Conservation (phyloP, 2,888 invertebrate genomes). For the Dione juno region DNA sequence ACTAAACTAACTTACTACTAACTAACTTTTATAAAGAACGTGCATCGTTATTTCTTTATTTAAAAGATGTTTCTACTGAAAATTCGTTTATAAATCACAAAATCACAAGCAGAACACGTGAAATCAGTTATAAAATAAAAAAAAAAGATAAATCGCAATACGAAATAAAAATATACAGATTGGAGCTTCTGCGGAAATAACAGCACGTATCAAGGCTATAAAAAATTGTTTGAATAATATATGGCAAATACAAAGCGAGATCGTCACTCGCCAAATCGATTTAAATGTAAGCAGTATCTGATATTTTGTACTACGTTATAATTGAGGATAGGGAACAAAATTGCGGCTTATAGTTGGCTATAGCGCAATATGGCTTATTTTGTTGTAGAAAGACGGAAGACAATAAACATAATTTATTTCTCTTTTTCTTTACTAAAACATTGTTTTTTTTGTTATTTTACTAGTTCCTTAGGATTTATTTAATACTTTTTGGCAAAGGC, state of each 20-base stretch:
- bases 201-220: conserved; percentile 46
- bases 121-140: conserved; percentile 13
- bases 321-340: conserved; percentile 5
- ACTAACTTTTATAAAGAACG: no score
- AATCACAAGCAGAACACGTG: conserved; percentile 4
- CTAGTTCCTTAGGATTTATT: neutral
- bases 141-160: conserved; percentile 36
- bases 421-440: neutral
- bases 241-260: conserved; percentile 49
- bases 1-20: no score
- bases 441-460: conserved; percentile 4
- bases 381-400: neutral
- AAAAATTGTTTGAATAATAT: conserved; percentile 57
- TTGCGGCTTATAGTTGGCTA: neutral
- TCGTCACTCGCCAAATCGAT: conserved; percentile 54
- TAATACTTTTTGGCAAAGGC: neutral
- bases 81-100: conserved; percentile 1
- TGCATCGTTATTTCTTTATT: neutral
- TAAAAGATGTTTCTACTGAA: neutral
- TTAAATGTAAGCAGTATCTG: conserved; percentile 52
- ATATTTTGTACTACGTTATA: conserved; percentile 48
- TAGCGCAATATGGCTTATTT: neutral
- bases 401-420: conserved; percentile 4
- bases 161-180: conserved; percentile 40
- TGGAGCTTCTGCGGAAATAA: conserved; percentile 44